These are phyloP conservation scores for Tringa solitaria DNA, from an alignment of 2,113 vertebrate genomes.

Conservation along the genomic window DNA sequence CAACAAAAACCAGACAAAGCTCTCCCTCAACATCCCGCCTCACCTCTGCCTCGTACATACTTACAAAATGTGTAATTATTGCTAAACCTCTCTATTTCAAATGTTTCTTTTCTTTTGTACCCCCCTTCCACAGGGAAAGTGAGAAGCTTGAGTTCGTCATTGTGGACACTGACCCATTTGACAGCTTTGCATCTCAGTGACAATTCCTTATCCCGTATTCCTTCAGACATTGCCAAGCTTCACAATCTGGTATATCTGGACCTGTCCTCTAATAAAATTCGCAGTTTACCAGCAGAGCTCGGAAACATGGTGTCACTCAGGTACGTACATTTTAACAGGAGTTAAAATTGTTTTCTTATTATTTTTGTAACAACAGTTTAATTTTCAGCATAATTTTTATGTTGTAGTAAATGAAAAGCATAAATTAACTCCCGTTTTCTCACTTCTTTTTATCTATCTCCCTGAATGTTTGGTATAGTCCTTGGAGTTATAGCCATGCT, in stretches of 20 bases:
- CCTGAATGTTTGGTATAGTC: neutral
- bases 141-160: constrained; percentile 91
- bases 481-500: neutral
- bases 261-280: constrained; percentile 98
- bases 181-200: constrained; percentile 98
- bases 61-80: neutral
- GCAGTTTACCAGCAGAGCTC: constrained; percentile 97
- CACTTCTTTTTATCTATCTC: neutral
- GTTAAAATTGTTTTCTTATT: neutral
- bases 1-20: neutral
- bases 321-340: constrained; percentile 55
- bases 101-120: neutral
- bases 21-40: neutral
- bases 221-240: constrained; percentile 99
- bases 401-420: neutral
- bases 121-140: constrained; percentile 84
- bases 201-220: constrained; percentile 96
- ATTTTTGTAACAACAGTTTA: neutral
- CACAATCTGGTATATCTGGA: constrained; percentile 98
- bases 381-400: neutral
- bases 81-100: neutral
- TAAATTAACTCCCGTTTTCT: neutral
- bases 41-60: rapidly evolving
- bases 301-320: constrained; percentile 99
- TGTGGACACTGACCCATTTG: constrained; percentile 97